These are phyloP conservation scores for Microplitis demolitor DNA, from an alignment of 1,140 invertebrate species.

Conservation along the genomic window DNA sequence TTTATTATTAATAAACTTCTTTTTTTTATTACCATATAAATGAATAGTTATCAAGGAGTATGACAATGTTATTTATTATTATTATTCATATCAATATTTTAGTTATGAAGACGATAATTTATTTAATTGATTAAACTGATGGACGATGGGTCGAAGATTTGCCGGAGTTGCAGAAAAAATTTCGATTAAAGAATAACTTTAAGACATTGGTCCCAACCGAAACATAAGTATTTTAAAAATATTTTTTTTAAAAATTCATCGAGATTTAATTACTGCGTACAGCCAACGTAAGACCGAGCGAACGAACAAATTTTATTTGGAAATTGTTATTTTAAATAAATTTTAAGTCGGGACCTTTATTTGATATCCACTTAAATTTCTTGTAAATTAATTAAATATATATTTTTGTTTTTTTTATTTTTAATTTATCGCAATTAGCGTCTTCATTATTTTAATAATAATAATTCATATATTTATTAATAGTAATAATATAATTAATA, in stretches of 20 bases:
- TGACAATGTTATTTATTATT: neutral
- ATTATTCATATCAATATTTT: neutral
- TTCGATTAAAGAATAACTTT: constrained; percentile 8
- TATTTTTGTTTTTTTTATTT: too few species aligned
- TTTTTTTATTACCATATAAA: neutral
- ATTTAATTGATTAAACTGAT: neutral
- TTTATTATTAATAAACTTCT: neutral
- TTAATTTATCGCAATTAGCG: too few species aligned
- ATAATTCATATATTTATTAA: too few species aligned
- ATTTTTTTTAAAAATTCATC: too few species aligned
- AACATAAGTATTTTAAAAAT: constrained; percentile 13
- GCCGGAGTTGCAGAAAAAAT: neutral
- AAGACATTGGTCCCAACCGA: constrained; percentile 39
- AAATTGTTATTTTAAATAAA: neutral
- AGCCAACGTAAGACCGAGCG: neutral
- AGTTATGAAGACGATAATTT: neutral
- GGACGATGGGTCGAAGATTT: neutral
- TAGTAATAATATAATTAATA: too few species aligned
- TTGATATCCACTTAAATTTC: too few species aligned
- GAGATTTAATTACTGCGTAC: neutral
- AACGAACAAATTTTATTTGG: neutral
- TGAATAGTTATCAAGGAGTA: neutral
- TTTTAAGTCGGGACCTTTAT: neutral
- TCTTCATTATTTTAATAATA: too few species aligned
- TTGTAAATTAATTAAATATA: too few species aligned